These are phyloP conservation scores for Coilia nasus DNA, from an alignment of 2,797 vertebrate genomes.

Conservation along the genomic window DNA sequence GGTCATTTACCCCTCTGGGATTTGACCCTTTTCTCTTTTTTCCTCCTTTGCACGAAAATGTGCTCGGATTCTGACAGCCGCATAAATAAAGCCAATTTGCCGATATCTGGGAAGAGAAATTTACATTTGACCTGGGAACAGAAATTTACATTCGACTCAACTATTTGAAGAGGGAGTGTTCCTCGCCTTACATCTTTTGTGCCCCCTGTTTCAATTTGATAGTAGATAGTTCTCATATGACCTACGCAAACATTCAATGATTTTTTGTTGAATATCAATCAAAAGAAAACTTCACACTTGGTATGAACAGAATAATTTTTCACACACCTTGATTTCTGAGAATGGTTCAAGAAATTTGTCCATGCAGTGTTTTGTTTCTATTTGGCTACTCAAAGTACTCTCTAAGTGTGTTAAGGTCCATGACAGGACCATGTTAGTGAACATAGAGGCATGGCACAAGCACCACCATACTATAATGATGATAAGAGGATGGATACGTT, in stretches of 20 bases:
- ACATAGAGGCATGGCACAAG: not conserved
- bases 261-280: not conserved
- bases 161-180: not conserved
- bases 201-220: not conserved
- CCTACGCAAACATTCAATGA: constrained; percentile 19
- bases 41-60: constrained; percentile 54
- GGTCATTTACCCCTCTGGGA: constrained; percentile 71
- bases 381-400: not conserved
- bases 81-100: constrained; percentile 69
- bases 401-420: not conserved
- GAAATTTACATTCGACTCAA: constrained; percentile 45
- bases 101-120: constrained; percentile 59
- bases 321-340: not conserved
- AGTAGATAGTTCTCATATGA: not conserved
- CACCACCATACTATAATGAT: not conserved
- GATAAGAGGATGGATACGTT: not conserved
- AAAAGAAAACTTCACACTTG: not conserved
- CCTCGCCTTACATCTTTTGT: not conserved
- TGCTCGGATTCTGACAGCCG: constrained; percentile 55
- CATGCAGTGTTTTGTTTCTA: not conserved
- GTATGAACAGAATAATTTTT: constrained; percentile 1
- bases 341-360: not conserved
- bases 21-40: constrained; percentile 62
- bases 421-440: not conserved
- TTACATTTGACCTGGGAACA: constrained; percentile 53